A percentile compares a stretch with the other conserved stretches of the same genome.
These are phyloP conservation scores for Xestoiulus laeticollis DNA, from an alignment of 2,888 invertebrate species.

Conservation along the genomic window DNA sequence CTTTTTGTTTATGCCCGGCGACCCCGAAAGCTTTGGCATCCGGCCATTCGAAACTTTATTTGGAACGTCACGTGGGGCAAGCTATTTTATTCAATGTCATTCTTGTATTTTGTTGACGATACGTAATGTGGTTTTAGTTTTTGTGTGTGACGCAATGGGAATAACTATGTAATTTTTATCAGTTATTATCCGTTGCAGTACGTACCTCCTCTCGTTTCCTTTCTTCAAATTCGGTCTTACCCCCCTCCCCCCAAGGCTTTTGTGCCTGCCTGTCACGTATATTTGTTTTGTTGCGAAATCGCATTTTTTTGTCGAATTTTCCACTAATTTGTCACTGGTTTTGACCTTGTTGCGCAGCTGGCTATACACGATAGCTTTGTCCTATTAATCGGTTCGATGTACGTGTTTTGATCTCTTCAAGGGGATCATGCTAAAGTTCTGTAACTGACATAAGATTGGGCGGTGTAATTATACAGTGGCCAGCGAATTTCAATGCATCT, in stretches of 20 bases:
- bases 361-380: not conserved
- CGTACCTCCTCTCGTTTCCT: not conserved
- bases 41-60: not conserved
- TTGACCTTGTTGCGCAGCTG: not conserved
- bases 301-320: not conserved
- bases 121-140: not conserved
- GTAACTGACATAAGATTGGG: too few relatives aligned
- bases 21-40: not conserved
- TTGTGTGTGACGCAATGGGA: not conserved
- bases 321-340: not conserved
- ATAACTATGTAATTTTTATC: not conserved
- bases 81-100: not conserved
- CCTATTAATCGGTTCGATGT: not conserved
- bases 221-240: not conserved
- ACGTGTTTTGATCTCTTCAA: not conserved
- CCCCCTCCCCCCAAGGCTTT: not conserved
- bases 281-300: conserved; percentile 8
- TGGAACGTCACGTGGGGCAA: not conserved
- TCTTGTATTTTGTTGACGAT: not conserved
- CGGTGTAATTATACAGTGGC: too few relatives aligned
- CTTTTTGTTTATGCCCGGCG: not conserved
- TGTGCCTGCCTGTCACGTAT: not conserved
- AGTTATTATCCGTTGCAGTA: not conserved
- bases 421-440: too few relatives aligned
- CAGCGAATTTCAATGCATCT: too few relatives aligned